These are phyloP conservation scores for Hemicordylus capensis DNA, from an alignment of 2,113 vertebrate species.

Conservation along the genomic window DNA sequence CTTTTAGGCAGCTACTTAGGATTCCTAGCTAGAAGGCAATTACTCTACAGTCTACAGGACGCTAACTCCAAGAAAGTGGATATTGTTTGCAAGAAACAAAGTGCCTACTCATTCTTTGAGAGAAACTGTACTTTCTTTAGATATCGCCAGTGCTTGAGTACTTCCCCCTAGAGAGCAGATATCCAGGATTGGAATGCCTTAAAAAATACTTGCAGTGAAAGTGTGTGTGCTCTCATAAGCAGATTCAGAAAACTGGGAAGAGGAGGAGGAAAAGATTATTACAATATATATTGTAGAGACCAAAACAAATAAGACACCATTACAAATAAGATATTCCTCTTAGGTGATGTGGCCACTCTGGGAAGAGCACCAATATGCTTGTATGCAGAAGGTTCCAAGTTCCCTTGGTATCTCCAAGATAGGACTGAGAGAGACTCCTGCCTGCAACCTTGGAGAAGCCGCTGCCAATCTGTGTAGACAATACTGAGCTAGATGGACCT, in stretches of 20 bases:
- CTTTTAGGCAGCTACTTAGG: not conserved
- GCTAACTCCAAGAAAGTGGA: not conserved
- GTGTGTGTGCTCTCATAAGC: not conserved
- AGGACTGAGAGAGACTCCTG: too few species aligned
- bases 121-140: constrained; percentile 9
- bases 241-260: too few species aligned
- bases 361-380: too few species aligned
- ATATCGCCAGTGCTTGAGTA: not conserved
- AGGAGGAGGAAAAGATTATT: not conserved
- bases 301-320: not conserved
- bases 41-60: not conserved
- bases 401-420: too few species aligned
- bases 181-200: not conserved
- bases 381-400: too few species aligned
- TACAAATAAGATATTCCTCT: too few species aligned
- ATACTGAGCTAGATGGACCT: too few species aligned
- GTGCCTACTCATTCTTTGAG: constrained; percentile 3
- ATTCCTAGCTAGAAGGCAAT: not conserved
- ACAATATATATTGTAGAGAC: not conserved
- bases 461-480: too few species aligned
- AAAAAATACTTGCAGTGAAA: not conserved
- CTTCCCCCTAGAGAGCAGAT: not conserved
- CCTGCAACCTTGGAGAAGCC: too few species aligned
- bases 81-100: constrained; percentile 20
- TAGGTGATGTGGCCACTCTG: too few species aligned